A percentile compares a stretch with the other conserved stretches of the same genome.
Evolutionary conservation across 2,797 vertebrate genomes (phyloP).

Genomic region (Acanthurus leucopareius): DNA sequence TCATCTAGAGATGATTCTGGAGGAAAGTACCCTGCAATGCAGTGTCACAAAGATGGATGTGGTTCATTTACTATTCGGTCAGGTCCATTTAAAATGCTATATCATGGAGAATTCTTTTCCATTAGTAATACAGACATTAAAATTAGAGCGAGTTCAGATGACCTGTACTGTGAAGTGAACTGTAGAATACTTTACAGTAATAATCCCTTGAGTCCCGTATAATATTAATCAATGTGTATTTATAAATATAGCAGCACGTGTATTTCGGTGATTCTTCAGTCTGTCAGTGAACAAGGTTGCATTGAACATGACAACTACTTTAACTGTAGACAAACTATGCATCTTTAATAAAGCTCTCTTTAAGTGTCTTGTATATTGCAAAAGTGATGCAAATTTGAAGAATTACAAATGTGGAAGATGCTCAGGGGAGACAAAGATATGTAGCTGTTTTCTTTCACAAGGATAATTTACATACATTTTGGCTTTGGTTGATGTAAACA

Average conservation of each 20-base stretch:
- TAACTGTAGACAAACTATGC: constrained; percentile 27
- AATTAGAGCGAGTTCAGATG: constrained; percentile 74
- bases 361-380: not conserved
- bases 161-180: constrained; percentile 65
- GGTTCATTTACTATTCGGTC: constrained; percentile 84
- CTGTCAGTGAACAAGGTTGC: not conserved
- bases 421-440: constrained; percentile 10
- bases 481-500: constrained; percentile 25
- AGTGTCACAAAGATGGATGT: constrained; percentile 85
- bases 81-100: constrained; percentile 84
- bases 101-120: constrained; percentile 79
- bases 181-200: constrained; percentile 56
- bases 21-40: constrained; percentile 75
- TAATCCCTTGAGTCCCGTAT: constrained; percentile 34
- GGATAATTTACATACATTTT: constrained; percentile 18
- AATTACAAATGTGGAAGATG: constrained; percentile 23
- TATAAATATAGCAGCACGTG: constrained; percentile 6
- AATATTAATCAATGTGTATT: constrained; percentile 38
- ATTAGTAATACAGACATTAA: constrained; percentile 80
- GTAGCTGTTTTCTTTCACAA: constrained; percentile 6
- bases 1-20: constrained; percentile 80
- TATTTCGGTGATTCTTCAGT: not conserved
- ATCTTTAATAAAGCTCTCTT: constrained; percentile 12
- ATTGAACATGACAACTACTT: not conserved
- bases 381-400: constrained; percentile 14